Percentiles rank a stretch among this genome's conserved stretches.
These are phyloP conservation scores for Pseudochaenichthys georgianus DNA, from an alignment of 2,797 vertebrate genomes.

Conservation along the genomic window DNA sequence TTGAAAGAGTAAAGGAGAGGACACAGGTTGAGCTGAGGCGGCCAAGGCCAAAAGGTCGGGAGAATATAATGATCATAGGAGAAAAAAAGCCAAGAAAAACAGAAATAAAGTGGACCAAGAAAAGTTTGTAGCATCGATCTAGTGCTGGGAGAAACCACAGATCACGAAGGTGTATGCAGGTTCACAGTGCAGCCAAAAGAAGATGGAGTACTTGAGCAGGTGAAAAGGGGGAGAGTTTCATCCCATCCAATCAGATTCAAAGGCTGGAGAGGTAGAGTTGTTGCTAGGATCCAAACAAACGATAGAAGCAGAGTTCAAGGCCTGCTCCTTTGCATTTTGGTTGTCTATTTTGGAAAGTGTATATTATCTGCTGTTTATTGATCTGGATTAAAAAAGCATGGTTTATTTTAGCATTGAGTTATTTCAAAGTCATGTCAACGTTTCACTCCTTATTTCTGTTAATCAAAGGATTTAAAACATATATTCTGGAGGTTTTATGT, in stretches of 20 bases:
- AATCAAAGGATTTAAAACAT: too few species aligned
- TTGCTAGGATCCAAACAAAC: background rate
- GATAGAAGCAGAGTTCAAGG: background rate
- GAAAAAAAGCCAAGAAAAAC: background rate
- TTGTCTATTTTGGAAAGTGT: background rate
- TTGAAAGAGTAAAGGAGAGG: conserved; percentile 3
- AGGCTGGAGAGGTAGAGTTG: background rate
- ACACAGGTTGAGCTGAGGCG: conserved; percentile 8
- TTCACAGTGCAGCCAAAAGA: conserved; percentile 8
- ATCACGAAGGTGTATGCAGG: background rate
- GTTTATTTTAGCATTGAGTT: background rate
- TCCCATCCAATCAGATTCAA: background rate
- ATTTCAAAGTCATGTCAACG: background rate
- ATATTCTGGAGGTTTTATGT: background rate
- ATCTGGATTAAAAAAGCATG: background rate
- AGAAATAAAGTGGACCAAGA: background rate
- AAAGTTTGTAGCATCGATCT: background rate
- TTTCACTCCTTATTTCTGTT: background rate
- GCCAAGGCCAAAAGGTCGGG: background rate
- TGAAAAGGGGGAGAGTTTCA: background rate
- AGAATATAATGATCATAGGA: conserved; percentile 1
- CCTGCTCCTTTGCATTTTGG: background rate
- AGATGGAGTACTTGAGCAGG: background rate
- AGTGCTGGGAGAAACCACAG: background rate
- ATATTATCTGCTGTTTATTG: background rate